phyloP scores from a whole-genome alignment of 2,888 invertebrate genomes.

The Rutpela maculata region DNA sequence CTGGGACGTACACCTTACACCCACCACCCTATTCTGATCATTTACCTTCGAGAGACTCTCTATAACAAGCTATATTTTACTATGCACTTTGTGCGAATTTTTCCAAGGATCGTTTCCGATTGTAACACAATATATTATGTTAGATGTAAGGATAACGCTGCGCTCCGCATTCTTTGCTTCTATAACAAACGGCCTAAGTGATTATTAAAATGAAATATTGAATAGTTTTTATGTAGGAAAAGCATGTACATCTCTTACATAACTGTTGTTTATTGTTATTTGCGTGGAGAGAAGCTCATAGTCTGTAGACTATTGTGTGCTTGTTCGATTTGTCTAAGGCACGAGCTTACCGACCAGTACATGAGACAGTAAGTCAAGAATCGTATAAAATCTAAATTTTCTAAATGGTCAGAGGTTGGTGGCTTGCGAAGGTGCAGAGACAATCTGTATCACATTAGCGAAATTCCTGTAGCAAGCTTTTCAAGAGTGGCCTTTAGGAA shows the following conservation, averaged over 20 bases:
- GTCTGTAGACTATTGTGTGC: not conserved
- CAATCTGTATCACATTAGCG: too few relatives aligned
- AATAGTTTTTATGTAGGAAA: conserved; percentile 19
- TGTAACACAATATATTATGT: conserved; percentile 29
- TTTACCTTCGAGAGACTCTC: conserved; percentile 47
- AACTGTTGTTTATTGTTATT: conserved; percentile 17
- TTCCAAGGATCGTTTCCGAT: conserved; percentile 29
- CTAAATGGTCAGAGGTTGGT: too few relatives aligned
- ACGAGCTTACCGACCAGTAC: too few relatives aligned
- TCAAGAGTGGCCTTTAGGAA: too few relatives aligned
- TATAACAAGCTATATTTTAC: conserved; percentile 45
- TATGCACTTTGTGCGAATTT: conserved; percentile 25
- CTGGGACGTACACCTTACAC: conserved; percentile 47
- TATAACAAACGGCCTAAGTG: conserved; percentile 33
- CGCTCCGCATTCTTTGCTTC: conserved; percentile 23
- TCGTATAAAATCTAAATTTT: too few relatives aligned
- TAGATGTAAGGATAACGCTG: conserved; percentile 16
- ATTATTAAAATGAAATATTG: conserved; percentile 41
- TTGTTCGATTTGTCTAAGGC: too few relatives aligned
- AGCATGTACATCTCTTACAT: conserved; percentile 6
- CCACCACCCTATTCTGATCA: conserved; percentile 50
- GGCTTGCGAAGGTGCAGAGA: too few relatives aligned
- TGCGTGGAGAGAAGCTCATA: not conserved
- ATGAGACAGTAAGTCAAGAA: too few relatives aligned
- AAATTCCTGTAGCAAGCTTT: too few relatives aligned